Percentiles rank a stretch among this genome's conserved stretches.
phyloP scores from a whole-genome alignment of 2,888 invertebrate genomes.

The Synanthedon formicaeformis region DNA sequence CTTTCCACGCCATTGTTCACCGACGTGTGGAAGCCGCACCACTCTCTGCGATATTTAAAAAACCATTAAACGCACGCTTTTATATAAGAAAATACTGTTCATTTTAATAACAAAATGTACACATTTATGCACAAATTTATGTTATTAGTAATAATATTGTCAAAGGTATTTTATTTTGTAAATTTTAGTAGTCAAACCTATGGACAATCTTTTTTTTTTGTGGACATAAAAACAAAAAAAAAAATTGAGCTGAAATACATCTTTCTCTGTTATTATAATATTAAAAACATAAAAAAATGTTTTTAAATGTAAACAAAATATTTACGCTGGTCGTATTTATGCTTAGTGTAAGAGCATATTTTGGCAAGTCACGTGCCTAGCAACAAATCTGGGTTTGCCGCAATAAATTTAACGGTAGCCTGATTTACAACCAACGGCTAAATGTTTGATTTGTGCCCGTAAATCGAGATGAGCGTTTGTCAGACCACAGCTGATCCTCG shows the following conservation, averaged over 20 bases:
- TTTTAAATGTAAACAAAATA: no score
- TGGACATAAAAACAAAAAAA: no score
- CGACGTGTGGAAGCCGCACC: slow-evolving; percentile 62
- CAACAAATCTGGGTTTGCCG: slow-evolving; percentile 27
- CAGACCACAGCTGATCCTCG: slow-evolving; percentile 41
- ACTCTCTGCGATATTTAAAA: slow-evolving; percentile 63
- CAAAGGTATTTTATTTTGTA: no score
- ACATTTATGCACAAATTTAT: no score
- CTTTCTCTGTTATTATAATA: no score
- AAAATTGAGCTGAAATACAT: no score
- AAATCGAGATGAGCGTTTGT: slow-evolving; percentile 66
- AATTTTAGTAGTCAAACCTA: no score
- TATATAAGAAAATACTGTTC: slow-evolving; percentile 4
- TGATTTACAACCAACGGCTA: slow-evolving; percentile 61
- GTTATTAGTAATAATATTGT: no score
- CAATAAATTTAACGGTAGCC: slow-evolving; percentile 55
- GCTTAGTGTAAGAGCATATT: slow-evolving; percentile 7
- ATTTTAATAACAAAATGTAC: not conserved
- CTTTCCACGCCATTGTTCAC: slow-evolving; percentile 58
- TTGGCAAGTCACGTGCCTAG: slow-evolving; percentile 32
- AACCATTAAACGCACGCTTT: slow-evolving; percentile 66
- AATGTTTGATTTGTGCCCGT: slow-evolving; percentile 66
- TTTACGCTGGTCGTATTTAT: no score
- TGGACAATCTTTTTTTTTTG: no score
- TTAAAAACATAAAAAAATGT: no score